A percentile compares a stretch with the other conserved stretches of the same genome.
phyloP scores from a whole-genome alignment of 2,888 invertebrate species.

The Archips crataeganus region DNA sequence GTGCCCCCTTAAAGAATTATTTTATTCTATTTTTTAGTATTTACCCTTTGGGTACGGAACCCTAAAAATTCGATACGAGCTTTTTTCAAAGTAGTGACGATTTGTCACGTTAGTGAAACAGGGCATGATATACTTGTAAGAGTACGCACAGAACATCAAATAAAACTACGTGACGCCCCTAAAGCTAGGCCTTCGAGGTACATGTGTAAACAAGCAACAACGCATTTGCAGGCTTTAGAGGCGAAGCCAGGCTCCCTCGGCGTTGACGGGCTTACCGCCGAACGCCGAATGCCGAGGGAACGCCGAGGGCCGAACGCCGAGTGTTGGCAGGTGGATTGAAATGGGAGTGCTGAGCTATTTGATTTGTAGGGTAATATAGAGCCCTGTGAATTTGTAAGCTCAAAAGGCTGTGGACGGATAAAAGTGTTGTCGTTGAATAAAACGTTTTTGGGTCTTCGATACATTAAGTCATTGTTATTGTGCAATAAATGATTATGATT shows the following conservation, averaged over 20 bases:
- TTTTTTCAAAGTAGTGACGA: too few species aligned
- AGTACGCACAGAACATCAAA: background rate
- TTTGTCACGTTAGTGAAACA: too few species aligned
- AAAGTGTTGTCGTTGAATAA: background rate
- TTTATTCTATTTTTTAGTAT: too few species aligned
- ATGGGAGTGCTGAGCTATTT: background rate
- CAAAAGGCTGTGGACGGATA: background rate
- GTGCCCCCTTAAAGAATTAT: too few species aligned
- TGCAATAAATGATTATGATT: too few species aligned
- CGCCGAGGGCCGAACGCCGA: slow-evolving; percentile 9
- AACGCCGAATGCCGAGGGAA: slow-evolving; percentile 11
- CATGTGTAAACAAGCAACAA: slow-evolving; percentile 7
- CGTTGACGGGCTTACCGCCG: background rate
- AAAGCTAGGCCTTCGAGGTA: slow-evolving; percentile 1
- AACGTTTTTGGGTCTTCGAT: too few species aligned
- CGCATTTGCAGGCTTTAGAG: slow-evolving; percentile 6
- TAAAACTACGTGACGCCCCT: background rate
- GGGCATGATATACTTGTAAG: too few species aligned
- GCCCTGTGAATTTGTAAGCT: too few species aligned
- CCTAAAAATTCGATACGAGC: too few species aligned
- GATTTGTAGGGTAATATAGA: slow-evolving; percentile 1
- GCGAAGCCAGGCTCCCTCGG: background rate
- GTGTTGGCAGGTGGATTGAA: slow-evolving; percentile 10
- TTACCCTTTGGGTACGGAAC: too few species aligned
- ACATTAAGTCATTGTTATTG: too few species aligned